Evolutionary conservation across 2,888 invertebrate genomes (phyloP).

Genomic region (Drosophila peninsularis): DNA sequence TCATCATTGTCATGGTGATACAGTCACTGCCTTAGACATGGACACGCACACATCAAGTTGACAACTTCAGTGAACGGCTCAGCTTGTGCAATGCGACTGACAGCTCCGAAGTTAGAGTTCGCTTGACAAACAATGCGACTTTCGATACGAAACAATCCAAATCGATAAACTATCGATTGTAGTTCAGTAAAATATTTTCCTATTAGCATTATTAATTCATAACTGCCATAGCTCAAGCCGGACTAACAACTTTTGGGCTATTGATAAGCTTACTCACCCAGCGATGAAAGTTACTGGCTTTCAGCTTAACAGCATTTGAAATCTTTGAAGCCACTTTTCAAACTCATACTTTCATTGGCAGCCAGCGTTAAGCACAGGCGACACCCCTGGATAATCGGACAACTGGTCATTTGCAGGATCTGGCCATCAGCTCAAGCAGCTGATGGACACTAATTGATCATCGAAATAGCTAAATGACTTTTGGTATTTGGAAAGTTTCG

Average conservation of each 20-base stretch:
- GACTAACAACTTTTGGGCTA: background rate
- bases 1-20: constrained; percentile 7
- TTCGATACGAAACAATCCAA: constrained; percentile 9
- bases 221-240: background rate
- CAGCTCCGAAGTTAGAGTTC: constrained; percentile 9
- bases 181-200: background rate
- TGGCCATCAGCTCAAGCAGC: background rate
- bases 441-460: constrained; percentile 58
- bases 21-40: constrained; percentile 25
- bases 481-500: constrained; percentile 28
- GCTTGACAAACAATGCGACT: background rate
- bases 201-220: constrained; percentile 4
- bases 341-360: background rate
- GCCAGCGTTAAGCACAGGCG: constrained; percentile 20
- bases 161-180: background rate
- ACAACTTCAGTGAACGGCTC: constrained; percentile 37
- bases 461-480: constrained; percentile 30
- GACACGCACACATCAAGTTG: constrained; percentile 39
- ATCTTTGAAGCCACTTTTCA: background rate
- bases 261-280: background rate
- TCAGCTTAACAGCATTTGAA: background rate
- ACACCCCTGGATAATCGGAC: constrained; percentile 1
- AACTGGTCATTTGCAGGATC: constrained; percentile 17
- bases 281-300: background rate
- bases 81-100: constrained; percentile 29